phyloP scores from a whole-genome alignment of 2,888 invertebrate species.

The Pristionchus japonicus region DNA sequence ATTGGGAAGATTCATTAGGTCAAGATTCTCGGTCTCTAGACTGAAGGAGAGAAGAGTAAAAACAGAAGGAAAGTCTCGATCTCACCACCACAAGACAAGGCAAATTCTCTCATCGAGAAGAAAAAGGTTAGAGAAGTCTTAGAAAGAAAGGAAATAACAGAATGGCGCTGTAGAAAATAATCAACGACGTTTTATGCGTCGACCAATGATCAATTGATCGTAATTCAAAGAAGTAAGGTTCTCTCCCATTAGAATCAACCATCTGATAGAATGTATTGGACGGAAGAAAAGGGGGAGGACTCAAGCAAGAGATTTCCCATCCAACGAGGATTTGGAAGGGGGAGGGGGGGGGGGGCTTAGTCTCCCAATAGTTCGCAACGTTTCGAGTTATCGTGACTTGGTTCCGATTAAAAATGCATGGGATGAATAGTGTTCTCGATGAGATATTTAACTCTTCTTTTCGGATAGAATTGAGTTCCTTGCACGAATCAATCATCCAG shows the following conservation, averaged over 20 bases:
- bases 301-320: neutral
- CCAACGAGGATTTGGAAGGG: neutral
- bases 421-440: neutral
- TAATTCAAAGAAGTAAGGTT: neutral
- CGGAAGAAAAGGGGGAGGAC: neutral
- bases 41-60: neutral
- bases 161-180: neutral
- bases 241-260: neutral
- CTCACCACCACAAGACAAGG: neutral
- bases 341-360: neutral
- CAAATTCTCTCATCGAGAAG: neutral
- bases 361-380: neutral
- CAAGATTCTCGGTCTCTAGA: neutral
- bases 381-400: neutral
- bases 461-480: neutral
- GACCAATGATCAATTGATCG: neutral
- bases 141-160: neutral
- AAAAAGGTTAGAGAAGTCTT: neutral
- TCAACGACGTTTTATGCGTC: neutral
- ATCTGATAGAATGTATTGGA: neutral
- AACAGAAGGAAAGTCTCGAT: neutral
- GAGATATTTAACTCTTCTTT: neutral
- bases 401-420: neutral
- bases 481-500: neutral
- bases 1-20: neutral